A percentile compares a stretch with the other conserved stretches of the same genome.
Evolutionary conservation across 2,113 vertebrate species (phyloP).

Genomic region (Bostrychus sinensis): DNA sequence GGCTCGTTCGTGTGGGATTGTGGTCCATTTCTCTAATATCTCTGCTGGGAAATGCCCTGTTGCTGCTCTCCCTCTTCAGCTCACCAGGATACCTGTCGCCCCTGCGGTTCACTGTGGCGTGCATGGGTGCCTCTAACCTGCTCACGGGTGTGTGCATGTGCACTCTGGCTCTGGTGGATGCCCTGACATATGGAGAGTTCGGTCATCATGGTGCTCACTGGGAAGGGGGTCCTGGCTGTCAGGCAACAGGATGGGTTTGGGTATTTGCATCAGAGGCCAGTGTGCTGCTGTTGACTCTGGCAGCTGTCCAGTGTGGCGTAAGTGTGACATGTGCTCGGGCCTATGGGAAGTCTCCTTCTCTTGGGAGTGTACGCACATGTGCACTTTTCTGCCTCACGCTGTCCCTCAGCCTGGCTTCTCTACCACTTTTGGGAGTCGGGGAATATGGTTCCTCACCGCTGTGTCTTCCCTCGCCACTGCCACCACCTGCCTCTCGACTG

Average conservation of each 20-base stretch:
- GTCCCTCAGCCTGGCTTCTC: constrained; percentile 80
- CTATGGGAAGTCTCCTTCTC: constrained; percentile 83
- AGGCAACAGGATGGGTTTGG: constrained; percentile 88
- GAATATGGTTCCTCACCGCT: constrained; percentile 92
- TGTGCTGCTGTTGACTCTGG: constrained; percentile 88
- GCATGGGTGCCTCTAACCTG: constrained; percentile 88
- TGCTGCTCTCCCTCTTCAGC: constrained; percentile 85
- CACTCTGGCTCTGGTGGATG: constrained; percentile 86
- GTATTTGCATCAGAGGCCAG: constrained; percentile 90
- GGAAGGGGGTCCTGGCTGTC: constrained; percentile 88
- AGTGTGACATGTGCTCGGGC: constrained; percentile 83
- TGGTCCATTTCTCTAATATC: constrained; percentile 88
- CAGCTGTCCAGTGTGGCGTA: constrained; percentile 88
- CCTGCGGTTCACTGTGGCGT: constrained; percentile 87
- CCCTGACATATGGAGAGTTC: constrained; percentile 88
- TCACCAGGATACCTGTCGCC: constrained; percentile 85
- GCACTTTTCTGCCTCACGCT: constrained; percentile 85
- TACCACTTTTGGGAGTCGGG: constrained; percentile 87
- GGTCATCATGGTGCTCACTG: constrained; percentile 86
- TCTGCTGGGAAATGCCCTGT: constrained; percentile 85
- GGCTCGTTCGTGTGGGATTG: constrained; percentile 90
- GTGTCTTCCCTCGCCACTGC: constrained; percentile 88
- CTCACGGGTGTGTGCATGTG: constrained; percentile 87
- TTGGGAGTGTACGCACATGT: constrained; percentile 80
- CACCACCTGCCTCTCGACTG: constrained; percentile 76